Evolutionary conservation across 2,113 vertebrate genomes (phyloP), one percentile per base, ranked within the genome.

Genomic region (Gobio gobio): DNA sequence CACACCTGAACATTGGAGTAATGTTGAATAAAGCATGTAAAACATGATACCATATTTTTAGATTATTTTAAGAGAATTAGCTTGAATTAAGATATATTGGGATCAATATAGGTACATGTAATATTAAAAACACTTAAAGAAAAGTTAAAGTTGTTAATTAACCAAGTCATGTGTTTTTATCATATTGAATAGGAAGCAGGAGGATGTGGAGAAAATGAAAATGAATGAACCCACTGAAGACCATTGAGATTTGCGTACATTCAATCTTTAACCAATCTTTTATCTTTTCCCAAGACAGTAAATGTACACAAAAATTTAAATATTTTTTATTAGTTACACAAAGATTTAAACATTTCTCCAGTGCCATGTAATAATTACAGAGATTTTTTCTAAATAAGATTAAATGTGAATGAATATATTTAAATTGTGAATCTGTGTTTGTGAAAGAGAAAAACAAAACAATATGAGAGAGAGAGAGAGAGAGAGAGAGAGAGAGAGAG

Each of bases 291-390:
- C 5, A 40, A 2, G 7, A 51, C 10, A 51, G 47, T 51, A 76
- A 54, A 24, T 75, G 47, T 0, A 3, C 26, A 29, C n/a, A 80
- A 26, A 54, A 51, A 49, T 45, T 43, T 40, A 78, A 68, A 58
- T 54, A 61, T 54, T 13, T 78, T 78, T 83, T 72, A 83, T 56
- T 83, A 43, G 79, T 68, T 82, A 49, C 20, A 83, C 20, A 26
- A 73, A 29, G 54, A 78, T 64, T 68, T 61, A 85, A 22, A 78
- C 16, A 51, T 72, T 18, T 83, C 2, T 83, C 26, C 45, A 83
- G 73, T 83, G 66, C 40, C 49, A 80, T 58, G 56, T 79, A 58
- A n/a, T 64, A 84, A 84, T 58, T 63, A 49, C 36, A 64, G 3
- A 10, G 18, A 12, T 5, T 33, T 76, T n/a, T 76, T 14, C 59